Base-by-base conservation (phyloP, 2,888 invertebrate species). In the Chromoteleia sp. region DNA sequence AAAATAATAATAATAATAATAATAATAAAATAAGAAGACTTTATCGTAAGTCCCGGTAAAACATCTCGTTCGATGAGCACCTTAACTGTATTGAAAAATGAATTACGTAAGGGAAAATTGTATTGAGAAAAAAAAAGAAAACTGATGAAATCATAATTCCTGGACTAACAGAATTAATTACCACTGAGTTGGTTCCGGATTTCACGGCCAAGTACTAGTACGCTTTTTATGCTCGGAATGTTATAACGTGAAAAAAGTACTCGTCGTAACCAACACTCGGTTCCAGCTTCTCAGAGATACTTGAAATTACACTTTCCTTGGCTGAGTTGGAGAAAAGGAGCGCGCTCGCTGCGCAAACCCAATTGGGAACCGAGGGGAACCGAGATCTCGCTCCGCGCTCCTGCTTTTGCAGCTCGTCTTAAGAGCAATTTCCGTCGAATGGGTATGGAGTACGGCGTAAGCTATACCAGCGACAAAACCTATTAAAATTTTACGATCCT, bases 381-480 rank as follows among this genome's bases (percentile, higher is more conserved):
- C 50, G 45, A 54, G 73, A 75, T 75, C 75, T 61, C 68, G 36
- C 59, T 73, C 43, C 5, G 41, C 63, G 63, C 74, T 63, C 75
- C 71, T 76, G 75, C 82, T 82, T 82, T 76, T 82, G 71, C 78
- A 79, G 82, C 82, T 82, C 79, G 82, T 82, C 82, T 82, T 82
- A 82, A 75, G 78, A 82, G 82, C 82, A 82, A 82, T 82, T 82
- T 82, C 82, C 82, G 71, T 71, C 82, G 82, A 82, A 82, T 79
- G 48, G 82, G 61, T 82, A 82, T 73, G 75, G 75, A 79, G 75
- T 67, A 78, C 67, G 75, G 71, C 58, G 78, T 75, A 82, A 79
- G 82, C 75, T 79, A 75, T 79, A 75, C 75, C 59, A 63, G 78
- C 82, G 78, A 82, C 82, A 82, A 82, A 82, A 82, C 78, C 82